Conservation (phyloP, 2,113 vertebrate species). For the Rhinoderma darwinii region DNA sequence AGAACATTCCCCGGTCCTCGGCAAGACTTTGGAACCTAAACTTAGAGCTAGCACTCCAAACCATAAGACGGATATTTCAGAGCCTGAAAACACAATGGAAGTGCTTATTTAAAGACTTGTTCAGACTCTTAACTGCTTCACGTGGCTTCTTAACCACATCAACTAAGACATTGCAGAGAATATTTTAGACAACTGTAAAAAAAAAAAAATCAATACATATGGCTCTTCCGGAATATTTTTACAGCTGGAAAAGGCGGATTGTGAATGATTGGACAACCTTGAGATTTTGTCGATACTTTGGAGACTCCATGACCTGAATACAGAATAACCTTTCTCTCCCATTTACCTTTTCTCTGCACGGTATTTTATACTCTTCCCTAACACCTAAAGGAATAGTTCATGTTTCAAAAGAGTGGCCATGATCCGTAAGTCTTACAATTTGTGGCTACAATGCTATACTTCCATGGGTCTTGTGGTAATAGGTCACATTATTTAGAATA, state of each 20-base stretch:
- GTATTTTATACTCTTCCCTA: slow-evolving; percentile 26
- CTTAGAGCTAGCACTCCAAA: slow-evolving; percentile 71
- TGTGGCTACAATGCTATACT: neutral
- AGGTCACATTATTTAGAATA: neutral
- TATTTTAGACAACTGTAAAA: neutral
- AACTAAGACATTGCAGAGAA: neutral
- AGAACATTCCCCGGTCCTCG: slow-evolving; percentile 71
- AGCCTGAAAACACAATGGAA: slow-evolving; percentile 77
- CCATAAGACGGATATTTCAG: slow-evolving; percentile 77
- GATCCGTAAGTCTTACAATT: neutral
- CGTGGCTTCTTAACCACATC: neutral
- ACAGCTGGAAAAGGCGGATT: neutral
- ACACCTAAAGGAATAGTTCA: neutral
- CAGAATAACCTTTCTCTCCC: neutral
- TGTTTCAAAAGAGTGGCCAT: neutral
- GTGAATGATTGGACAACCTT: slow-evolving; percentile 19
- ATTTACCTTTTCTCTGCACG: neutral
- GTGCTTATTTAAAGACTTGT: slow-evolving; percentile 75
- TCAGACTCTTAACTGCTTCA: neutral
- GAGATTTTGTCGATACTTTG: slow-evolving; percentile 35
- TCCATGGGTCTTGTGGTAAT: neutral
- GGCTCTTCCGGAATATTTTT: neutral
- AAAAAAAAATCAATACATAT: too few relatives aligned
- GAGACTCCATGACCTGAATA: neutral
- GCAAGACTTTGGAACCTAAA: slow-evolving; percentile 72